A percentile compares a stretch with the other conserved stretches of the same genome.
These are phyloP conservation scores for Drosophila bunnanda DNA, from an alignment of 2,888 invertebrate genomes.

Conservation along the genomic window DNA sequence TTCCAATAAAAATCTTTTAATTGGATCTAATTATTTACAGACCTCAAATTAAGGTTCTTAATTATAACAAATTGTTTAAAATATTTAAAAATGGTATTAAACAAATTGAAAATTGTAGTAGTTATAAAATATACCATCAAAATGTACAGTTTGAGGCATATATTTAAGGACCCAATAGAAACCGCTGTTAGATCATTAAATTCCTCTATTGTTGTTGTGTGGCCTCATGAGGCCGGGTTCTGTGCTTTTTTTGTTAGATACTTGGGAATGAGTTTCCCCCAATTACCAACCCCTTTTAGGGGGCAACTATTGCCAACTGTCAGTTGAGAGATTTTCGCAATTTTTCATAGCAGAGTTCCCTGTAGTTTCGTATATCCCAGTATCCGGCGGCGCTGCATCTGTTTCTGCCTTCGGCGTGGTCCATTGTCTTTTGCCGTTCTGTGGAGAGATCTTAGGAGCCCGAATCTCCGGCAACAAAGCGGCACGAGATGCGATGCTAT, in stretches of 20 bases:
- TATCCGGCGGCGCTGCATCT: constrained; percentile 19
- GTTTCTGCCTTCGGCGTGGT: constrained; percentile 20
- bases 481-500: constrained; percentile 29
- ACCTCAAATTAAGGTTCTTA: not conserved
- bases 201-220: constrained; percentile 3
- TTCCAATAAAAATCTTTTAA: too few relatives aligned
- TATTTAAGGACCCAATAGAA: not conserved
- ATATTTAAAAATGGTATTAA: not conserved
- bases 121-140: not conserved
- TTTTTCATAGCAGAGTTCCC: constrained; percentile 68
- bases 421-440: constrained; percentile 39
- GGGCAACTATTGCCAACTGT: constrained; percentile 18
- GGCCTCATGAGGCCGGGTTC: not conserved
- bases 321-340: constrained; percentile 62
- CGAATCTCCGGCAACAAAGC: constrained; percentile 31
- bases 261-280: constrained; percentile 22
- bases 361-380: constrained; percentile 39
- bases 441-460: constrained; percentile 23
- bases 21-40: too few relatives aligned
- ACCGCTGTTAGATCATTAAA: not conserved
- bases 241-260: not conserved
- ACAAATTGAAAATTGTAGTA: not conserved
- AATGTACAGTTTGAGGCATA: not conserved
- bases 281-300: constrained; percentile 27
- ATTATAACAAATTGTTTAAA: not conserved